phyloP scores from a whole-genome alignment of 1,140 invertebrate species.

The Pogonomyrmex californicus region DNA sequence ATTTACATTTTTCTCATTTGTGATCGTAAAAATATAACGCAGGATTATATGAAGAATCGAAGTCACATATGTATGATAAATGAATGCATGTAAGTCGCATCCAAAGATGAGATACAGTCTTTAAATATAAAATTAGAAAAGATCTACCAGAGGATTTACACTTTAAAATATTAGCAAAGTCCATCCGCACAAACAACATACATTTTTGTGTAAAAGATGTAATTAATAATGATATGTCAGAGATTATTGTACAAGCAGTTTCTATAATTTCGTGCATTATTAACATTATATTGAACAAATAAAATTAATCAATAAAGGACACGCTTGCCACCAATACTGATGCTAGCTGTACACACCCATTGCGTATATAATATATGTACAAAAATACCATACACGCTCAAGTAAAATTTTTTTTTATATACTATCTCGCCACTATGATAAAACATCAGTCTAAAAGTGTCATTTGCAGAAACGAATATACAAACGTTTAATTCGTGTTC shows the following conservation, averaged over 20 bases:
- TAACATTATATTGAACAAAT: neutral
- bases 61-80: neutral
- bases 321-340: conserved; percentile 44
- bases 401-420: neutral
- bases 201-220: conserved; percentile 18
- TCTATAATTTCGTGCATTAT: neutral
- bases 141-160: conserved; percentile 7
- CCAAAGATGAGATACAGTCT: neutral
- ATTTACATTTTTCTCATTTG: neutral
- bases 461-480: conserved; percentile 4
- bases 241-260: conserved; percentile 15
- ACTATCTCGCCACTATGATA: neutral
- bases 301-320: conserved; percentile 18
- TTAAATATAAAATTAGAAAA: conserved; percentile 59
- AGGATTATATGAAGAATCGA: neutral
- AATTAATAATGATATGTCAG: conserved; percentile 29
- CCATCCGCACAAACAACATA: neutral
- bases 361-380: conserved; percentile 47
- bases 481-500: neutral
- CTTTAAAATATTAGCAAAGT: conserved; percentile 17
- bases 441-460: conserved; percentile 22
- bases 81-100: neutral
- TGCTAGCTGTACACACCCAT: conserved; percentile 20
- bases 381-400: conserved; percentile 23
- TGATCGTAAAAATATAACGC: neutral